Percentiles rank a stretch among this genome's conserved stretches.
Conservation (phyloP, 2,113 vertebrate species). For the Australoheros scitulus region DNA sequence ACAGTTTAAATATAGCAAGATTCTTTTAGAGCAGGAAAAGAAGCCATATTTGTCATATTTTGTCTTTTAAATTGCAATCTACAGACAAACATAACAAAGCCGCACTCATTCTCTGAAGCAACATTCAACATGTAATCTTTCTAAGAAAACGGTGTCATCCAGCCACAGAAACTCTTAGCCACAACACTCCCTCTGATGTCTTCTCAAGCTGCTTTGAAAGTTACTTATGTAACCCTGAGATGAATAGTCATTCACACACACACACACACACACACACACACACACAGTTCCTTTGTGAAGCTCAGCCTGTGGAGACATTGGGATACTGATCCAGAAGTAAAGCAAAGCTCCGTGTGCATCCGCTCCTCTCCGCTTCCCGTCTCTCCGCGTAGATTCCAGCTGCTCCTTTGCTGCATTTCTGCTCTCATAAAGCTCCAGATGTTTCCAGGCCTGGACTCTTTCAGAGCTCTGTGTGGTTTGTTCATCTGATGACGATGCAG, state of each 20-base stretch:
- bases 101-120: neutral
- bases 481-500: neutral
- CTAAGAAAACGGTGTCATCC: neutral
- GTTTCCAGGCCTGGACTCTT: neutral
- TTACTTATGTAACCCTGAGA: constrained; percentile 44
- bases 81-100: neutral
- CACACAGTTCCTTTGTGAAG: too few species aligned
- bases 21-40: neutral
- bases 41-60: neutral
- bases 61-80: neutral
- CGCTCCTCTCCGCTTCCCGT: too few species aligned
- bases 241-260: neutral
- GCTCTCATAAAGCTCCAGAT: neutral
- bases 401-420: neutral
- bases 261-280: neutral
- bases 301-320: too few species aligned
- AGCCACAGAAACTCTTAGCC: neutral
- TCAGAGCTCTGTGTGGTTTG: too few species aligned
- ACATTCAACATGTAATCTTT: neutral
- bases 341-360: too few species aligned
- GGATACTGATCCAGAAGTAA: too few species aligned
- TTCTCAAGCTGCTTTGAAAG: constrained; percentile 39
- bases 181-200: constrained; percentile 19
- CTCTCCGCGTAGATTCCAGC: neutral
- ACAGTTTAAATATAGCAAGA: neutral